phyloP scores from a whole-genome alignment of 2,113 vertebrate genomes.

The Psophia crepitans region DNA sequence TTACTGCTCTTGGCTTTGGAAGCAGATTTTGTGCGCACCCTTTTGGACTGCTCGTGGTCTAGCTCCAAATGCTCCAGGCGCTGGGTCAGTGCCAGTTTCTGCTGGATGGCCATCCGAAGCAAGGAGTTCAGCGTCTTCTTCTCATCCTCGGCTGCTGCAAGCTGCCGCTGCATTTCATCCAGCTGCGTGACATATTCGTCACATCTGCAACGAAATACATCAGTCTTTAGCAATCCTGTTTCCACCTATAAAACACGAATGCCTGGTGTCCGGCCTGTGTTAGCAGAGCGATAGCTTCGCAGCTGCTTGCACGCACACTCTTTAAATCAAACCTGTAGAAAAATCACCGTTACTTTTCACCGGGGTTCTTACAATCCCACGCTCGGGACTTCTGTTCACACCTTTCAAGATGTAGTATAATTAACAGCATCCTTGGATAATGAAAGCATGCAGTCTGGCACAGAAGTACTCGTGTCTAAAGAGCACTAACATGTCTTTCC shows the following conservation, averaged over 20 bases:
- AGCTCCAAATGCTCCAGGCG: conserved; percentile 93
- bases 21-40: conserved; percentile 81
- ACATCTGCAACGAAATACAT: conserved; percentile 75
- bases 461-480: background rate
- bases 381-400: rapidly evolving
- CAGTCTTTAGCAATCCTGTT: background rate
- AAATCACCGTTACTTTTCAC: background rate
- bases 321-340: background rate
- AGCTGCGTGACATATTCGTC: conserved; percentile 96
- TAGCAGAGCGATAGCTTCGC: background rate
- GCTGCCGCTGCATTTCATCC: conserved; percentile 97
- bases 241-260: background rate
- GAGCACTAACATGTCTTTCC: background rate
- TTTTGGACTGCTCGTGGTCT: conserved; percentile 90
- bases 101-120: conserved; percentile 98
- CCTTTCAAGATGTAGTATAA: background rate
- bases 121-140: conserved; percentile 98
- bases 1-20: conserved; percentile 84
- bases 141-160: conserved; percentile 94
- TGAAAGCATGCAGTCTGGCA: background rate
- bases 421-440: background rate
- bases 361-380: background rate
- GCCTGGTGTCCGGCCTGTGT: rapidly evolving
- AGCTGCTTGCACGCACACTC: background rate
- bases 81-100: conserved; percentile 97